phyloP scores from a whole-genome alignment of 2,113 vertebrate species.

The Genyomyrus donnyi region DNA sequence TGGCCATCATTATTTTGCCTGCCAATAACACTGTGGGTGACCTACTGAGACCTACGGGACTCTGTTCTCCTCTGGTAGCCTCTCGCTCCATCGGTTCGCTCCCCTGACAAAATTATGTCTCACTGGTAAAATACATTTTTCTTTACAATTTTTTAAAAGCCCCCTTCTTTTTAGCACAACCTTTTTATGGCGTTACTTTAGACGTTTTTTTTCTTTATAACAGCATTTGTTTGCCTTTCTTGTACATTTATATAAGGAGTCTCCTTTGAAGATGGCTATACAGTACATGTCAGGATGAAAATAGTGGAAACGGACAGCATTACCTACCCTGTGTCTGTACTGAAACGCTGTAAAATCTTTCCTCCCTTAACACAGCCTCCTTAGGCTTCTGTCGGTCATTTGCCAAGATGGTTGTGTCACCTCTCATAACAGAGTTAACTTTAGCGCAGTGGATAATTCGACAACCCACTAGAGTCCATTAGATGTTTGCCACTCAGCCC shows the following conservation, averaged over 20 bases:
- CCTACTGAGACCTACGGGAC: background rate
- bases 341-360: background rate
- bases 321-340: background rate
- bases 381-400: slow-evolving; percentile 25
- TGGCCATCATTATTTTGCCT: background rate
- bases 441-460: slow-evolving; percentile 41
- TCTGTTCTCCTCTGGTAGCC: background rate
- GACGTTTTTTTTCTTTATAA: background rate
- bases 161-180: background rate
- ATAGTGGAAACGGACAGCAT: background rate
- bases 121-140: background rate
- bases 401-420: slow-evolving; percentile 46
- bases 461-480: slow-evolving; percentile 53
- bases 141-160: background rate
- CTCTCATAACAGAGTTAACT: slow-evolving; percentile 51
- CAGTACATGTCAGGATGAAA: background rate
- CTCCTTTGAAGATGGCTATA: background rate
- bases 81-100: background rate
- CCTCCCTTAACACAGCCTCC: background rate
- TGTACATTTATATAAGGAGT: background rate
- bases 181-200: background rate
- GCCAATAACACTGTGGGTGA: background rate
- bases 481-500: slow-evolving; percentile 52
- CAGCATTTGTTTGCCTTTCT: background rate
- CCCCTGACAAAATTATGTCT: background rate